These are phyloP conservation scores for Hestina assimilis DNA, from an alignment of 1,140 invertebrate species.

Conservation along the genomic window DNA sequence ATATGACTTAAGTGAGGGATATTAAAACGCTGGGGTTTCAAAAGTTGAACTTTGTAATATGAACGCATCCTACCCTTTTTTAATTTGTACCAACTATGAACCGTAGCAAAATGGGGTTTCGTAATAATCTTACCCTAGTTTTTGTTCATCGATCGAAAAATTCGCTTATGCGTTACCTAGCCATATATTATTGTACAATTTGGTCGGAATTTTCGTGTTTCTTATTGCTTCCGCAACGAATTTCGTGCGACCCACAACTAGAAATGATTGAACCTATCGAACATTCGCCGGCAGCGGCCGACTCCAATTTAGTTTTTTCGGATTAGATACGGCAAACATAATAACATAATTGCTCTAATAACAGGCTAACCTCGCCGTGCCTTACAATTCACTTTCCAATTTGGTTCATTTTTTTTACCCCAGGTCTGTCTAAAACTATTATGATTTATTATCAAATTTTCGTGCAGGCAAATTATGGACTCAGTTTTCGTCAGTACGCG, in stretches of 20 bases:
- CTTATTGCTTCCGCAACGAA: constrained; percentile 78
- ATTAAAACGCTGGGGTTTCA: constrained; percentile 72
- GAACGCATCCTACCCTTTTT: constrained; percentile 65
- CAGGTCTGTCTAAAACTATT: constrained; percentile 75
- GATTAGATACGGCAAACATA: constrained; percentile 78
- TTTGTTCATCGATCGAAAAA: constrained; percentile 39
- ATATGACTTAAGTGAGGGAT: constrained; percentile 76
- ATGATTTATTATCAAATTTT: constrained; percentile 78
- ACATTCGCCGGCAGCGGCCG: constrained; percentile 72
- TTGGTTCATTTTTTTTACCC: constrained; percentile 76
- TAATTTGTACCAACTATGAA: constrained; percentile 73
- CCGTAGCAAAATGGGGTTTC: constrained; percentile 61
- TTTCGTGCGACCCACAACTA: constrained; percentile 75
- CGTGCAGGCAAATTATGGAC: constrained; percentile 74
- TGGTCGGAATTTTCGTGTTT: constrained; percentile 71
- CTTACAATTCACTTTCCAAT: constrained; percentile 79
- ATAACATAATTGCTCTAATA: constrained; percentile 79
- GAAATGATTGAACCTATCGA: constrained; percentile 75
- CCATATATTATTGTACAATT: constrained; percentile 63
- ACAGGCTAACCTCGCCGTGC: constrained; percentile 69
- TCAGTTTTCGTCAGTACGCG: constrained; percentile 51
- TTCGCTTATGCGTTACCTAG: constrained; percentile 40
- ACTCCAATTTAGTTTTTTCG: constrained; percentile 77
- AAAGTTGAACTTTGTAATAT: constrained; percentile 74
- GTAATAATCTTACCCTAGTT: constrained; percentile 44